These are phyloP conservation scores for Copidosoma floridanum DNA, from an alignment of 1,140 invertebrate genomes.

Conservation along the genomic window DNA sequence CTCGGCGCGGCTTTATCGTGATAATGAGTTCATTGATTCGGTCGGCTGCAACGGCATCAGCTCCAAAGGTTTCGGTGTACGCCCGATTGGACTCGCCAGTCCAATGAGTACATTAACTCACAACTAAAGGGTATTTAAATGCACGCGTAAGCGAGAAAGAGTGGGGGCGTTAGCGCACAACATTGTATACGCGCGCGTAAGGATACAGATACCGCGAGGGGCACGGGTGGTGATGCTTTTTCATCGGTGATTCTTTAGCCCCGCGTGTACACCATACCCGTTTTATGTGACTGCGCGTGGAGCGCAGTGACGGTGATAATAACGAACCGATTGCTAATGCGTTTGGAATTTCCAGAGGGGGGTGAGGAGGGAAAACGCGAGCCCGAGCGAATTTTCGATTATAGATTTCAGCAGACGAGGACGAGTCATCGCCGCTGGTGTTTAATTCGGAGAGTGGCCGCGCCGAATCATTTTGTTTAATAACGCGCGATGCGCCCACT, in stretches of 20 bases:
- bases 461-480: slow-evolving; percentile 17
- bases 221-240: slow-evolving; percentile 8
- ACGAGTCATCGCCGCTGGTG: not conserved
- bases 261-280: not conserved
- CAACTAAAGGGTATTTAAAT: too few species aligned
- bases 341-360: not conserved
- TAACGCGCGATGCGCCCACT: not conserved
- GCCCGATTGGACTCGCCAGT: slow-evolving; percentile 27
- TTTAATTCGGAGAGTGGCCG: not conserved
- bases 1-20: slow-evolving; percentile 44
- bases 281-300: slow-evolving; percentile 3
- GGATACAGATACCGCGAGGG: too few species aligned
- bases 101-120: slow-evolving; percentile 22
- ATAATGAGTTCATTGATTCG: slow-evolving; percentile 51
- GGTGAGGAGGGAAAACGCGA: not conserved
- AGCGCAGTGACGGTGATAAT: slow-evolving; percentile 10
- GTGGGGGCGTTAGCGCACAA: not conserved
- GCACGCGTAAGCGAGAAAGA: too few species aligned
- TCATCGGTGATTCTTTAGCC: slow-evolving; percentile 1
- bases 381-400: slow-evolving; percentile 8
- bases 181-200: slow-evolving; percentile 28
- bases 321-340: slow-evolving; percentile 2
- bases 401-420: slow-evolving; percentile 14
- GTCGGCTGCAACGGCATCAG: slow-evolving; percentile 18
- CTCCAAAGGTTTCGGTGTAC: slow-evolving; percentile 27